phyloP scores from a whole-genome alignment of 2,113 vertebrate genomes.

The Catagonus wagneri region DNA sequence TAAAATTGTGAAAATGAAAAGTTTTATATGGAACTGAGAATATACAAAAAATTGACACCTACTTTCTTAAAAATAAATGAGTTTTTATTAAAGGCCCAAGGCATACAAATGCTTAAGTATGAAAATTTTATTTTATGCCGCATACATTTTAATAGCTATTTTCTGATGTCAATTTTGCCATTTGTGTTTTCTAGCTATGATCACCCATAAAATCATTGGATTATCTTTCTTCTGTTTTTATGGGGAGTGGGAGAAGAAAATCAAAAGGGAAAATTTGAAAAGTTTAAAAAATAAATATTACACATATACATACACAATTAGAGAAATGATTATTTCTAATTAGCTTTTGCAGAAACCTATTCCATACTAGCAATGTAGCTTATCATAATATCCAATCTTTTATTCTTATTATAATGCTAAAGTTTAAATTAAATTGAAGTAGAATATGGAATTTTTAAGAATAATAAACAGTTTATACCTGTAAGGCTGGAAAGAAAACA shows the following conservation, averaged over 20 bases:
- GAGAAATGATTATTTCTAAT: constrained; percentile 28
- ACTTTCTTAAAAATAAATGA: neutral
- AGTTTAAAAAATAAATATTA: neutral
- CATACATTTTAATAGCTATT: neutral
- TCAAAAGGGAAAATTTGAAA: neutral
- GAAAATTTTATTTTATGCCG: neutral
- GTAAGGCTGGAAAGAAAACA: neutral
- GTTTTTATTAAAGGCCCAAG: neutral
- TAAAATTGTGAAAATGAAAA: neutral
- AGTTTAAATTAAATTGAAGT: constrained; percentile 25
- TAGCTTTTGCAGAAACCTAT: neutral
- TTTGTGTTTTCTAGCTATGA: neutral
- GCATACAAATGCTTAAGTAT: neutral
- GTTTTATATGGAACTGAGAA: neutral
- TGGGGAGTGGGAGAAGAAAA: neutral
- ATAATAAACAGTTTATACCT: neutral
- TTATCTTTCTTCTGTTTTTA: neutral
- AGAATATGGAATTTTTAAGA: neutral
- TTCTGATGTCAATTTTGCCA: neutral
- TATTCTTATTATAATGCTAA: neutral
- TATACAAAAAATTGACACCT: neutral
- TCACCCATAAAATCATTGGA: neutral
- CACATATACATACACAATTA: neutral
- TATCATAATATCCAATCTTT: neutral
- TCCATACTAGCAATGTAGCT: neutral